phyloP scores from a whole-genome alignment of 2,888 invertebrate genomes.

The Zygaena filipendulae region DNA sequence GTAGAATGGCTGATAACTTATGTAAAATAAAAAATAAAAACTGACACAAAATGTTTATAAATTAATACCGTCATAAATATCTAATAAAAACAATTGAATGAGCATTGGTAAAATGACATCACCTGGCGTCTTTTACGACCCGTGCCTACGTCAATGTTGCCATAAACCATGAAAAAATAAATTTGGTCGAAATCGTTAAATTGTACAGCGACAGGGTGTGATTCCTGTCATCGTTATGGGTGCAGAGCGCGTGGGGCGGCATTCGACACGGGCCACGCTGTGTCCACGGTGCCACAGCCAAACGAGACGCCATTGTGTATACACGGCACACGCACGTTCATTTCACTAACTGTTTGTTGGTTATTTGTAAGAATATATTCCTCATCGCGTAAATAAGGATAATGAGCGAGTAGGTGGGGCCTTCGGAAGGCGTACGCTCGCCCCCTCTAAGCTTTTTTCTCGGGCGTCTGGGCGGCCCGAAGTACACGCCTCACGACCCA shows the following conservation, averaged over 20 bases:
- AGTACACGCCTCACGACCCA: constrained; percentile 55
- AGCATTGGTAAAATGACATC: neutral
- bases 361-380: constrained; percentile 37
- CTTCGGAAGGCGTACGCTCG: constrained; percentile 34
- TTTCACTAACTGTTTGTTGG: neutral
- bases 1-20: too few relatives aligned
- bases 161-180: too few relatives aligned
- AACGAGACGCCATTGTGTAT: constrained; percentile 53
- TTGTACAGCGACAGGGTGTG: neutral
- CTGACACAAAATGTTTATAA: too few relatives aligned
- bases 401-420: constrained; percentile 63
- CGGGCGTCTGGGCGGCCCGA: constrained; percentile 56
- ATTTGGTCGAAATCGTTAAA: too few relatives aligned
- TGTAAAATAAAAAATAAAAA: too few relatives aligned
- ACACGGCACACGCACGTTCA: constrained; percentile 28
- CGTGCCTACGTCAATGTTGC: too few relatives aligned
- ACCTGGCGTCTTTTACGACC: too few relatives aligned
- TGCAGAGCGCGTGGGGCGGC: constrained; percentile 64
- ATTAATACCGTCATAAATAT: too few relatives aligned
- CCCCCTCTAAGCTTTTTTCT: constrained; percentile 58
- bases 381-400: constrained; percentile 62
- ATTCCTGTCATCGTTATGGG: too few relatives aligned
- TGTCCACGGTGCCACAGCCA: constrained; percentile 54
- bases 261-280: constrained; percentile 58
- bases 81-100: too few relatives aligned